Evolutionary conservation across 2,797 vertebrate genomes (phyloP), one percentile per base, ranked within the genome.

Genomic region (Epinephelus malabaricus): DNA sequence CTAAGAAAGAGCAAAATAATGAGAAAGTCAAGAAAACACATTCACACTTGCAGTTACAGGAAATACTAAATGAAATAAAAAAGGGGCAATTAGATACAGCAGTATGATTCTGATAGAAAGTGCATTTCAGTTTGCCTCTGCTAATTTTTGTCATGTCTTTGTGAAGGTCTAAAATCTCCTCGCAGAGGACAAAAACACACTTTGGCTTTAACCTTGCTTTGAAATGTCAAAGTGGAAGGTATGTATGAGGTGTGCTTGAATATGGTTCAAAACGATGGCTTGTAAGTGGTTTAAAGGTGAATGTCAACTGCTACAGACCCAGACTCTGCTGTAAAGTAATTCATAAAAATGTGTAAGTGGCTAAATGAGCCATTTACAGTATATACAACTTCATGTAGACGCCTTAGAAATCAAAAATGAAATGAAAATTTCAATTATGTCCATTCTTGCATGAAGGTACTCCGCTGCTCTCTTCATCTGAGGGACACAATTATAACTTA

Each of bases 401-500:
- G 6, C 18, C 47, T 59, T 60, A 45, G 19, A 85, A 79, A 76
- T 83, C 15, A 72, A 73, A 34, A 78, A 67, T 68, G 66, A 68
- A 73, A 63, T 73, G 43, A 62, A 71, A 67, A 61, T 81, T 72
- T 84, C 23, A 65, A 72, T 82, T 60, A 72, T 53, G 69, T 67
- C 23, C 15, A 58, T 55, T 55, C 10, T 30, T 43, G 65, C 23
- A 72, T 38, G 38, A 66, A 59, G 10, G 43, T 18, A 25, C 34
- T 17, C 17, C 7, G 18, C 65, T 46, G 43, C 69, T 54, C 47
- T 79, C 19, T 54, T 82, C 66, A 79, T 78, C 80, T 82, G 82
- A 83, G 83, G 79, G 78, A 84, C 78, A 78, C 72, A 82, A 69
- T 80, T 86, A 73, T 73, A 75, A 80, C 84, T 67, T 72, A 38